Conservation (phyloP, 2,888 invertebrate genomes). For the Nephrotoma flavescens region DNA sequence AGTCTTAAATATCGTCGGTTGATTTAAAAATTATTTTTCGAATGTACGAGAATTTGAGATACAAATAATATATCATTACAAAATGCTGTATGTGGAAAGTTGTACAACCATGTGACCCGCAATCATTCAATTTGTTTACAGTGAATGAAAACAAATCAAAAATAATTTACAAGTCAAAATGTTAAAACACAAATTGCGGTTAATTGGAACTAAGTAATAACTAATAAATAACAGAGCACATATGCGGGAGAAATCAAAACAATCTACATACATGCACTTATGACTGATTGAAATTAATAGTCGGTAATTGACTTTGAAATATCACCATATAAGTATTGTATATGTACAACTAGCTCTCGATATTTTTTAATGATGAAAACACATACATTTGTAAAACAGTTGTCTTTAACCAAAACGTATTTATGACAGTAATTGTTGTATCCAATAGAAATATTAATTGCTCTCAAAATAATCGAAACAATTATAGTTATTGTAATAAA, state of each 20-base stretch:
- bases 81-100: too few relatives aligned
- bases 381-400: too few relatives aligned
- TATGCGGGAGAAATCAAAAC: background rate
- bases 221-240: background rate
- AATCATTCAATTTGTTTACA: too few relatives aligned
- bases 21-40: too few relatives aligned
- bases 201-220: background rate
- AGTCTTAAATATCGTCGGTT: too few relatives aligned
- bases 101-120: too few relatives aligned
- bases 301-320: background rate
- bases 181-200: background rate
- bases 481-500: background rate
- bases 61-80: too few relatives aligned
- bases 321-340: background rate
- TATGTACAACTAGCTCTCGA: background rate
- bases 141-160: background rate
- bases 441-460: background rate
- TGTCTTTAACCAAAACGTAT: background rate
- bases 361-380: background rate
- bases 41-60: too few relatives aligned
- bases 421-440: background rate
- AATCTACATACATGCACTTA: background rate
- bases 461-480: background rate
- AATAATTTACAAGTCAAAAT: background rate
- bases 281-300: background rate